These are phyloP conservation scores for Oscheius sp. DNA, from an alignment of 2,888 invertebrate genomes.

Conservation along the genomic window DNA sequence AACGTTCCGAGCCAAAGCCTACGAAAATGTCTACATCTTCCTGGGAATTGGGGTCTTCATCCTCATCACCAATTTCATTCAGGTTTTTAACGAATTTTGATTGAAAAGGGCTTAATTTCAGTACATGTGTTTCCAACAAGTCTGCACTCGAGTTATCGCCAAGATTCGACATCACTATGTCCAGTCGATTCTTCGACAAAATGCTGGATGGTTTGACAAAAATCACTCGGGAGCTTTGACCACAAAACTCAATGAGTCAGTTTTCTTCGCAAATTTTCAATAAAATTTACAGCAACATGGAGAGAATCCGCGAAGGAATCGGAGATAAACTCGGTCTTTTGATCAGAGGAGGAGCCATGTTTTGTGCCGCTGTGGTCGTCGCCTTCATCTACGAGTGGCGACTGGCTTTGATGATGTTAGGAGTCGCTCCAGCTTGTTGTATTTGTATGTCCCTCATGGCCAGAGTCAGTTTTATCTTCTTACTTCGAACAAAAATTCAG, in stretches of 20 bases:
- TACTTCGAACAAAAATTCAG: constrained; percentile 40
- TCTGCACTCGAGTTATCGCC: constrained; percentile 56
- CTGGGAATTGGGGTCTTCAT: constrained; percentile 56
- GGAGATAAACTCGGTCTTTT: constrained; percentile 63
- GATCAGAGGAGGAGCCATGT: constrained; percentile 56
- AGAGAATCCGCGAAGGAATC: constrained; percentile 59
- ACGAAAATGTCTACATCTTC: constrained; percentile 63
- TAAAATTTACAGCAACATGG: constrained; percentile 42
- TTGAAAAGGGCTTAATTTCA: constrained; percentile 33
- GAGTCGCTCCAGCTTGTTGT: constrained; percentile 57
- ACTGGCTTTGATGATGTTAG: constrained; percentile 58
- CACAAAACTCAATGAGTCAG: constrained; percentile 58
- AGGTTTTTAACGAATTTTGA: constrained; percentile 35
- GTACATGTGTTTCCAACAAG: constrained; percentile 61
- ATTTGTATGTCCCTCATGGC: constrained; percentile 60
- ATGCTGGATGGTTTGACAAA: constrained; percentile 63
- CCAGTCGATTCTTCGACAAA: constrained; percentile 54
- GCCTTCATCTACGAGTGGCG: constrained; percentile 59
- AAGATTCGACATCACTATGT: constrained; percentile 51
- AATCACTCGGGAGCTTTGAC: constrained; percentile 59
- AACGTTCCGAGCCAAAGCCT: constrained; percentile 53
- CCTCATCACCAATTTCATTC: constrained; percentile 54
- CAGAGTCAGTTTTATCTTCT: constrained; percentile 34
- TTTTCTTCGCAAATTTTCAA: neutral
- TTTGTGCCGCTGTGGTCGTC: constrained; percentile 50